A percentile compares a stretch with the other conserved stretches of the same genome.
Conservation (phyloP, 1,140 invertebrate species). For the Meloidogyne chitwoodi region DNA sequence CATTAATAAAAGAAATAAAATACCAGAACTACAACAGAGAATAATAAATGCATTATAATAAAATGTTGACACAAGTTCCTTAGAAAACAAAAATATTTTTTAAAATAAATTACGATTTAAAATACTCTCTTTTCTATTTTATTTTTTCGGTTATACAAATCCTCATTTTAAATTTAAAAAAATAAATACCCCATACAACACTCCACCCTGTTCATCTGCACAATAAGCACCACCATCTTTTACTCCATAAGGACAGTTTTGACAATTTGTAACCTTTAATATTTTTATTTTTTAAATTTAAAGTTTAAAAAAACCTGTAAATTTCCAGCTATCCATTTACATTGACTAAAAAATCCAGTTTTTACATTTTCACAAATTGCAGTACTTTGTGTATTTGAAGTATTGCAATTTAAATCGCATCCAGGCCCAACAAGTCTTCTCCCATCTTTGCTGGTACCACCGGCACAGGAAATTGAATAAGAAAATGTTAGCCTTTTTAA, state of each 20-base stretch:
- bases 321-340: conserved; percentile 28
- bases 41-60: conserved; percentile 52
- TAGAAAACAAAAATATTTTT: background rate
- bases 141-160: too few species aligned
- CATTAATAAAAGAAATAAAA: conserved; percentile 41
- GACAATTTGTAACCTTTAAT: conserved; percentile 44
- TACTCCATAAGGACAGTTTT: conserved; percentile 56
- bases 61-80: conserved; percentile 46
- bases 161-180: background rate
- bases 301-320: conserved; percentile 27
- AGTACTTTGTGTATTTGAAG: conserved; percentile 36
- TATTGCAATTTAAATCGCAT: conserved; percentile 46
- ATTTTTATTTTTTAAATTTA: background rate
- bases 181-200: conserved; percentile 41
- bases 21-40: conserved; percentile 28
- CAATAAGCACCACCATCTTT: conserved; percentile 50
- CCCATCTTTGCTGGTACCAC: background rate
- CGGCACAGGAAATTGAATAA: conserved; percentile 44
- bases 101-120: background rate
- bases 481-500: conserved; percentile 37
- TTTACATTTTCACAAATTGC: conserved; percentile 41
- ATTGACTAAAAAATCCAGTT: conserved; percentile 49
- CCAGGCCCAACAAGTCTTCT: conserved; percentile 35
- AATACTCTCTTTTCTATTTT: too few species aligned
- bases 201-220: conserved; percentile 47